phyloP scores from a whole-genome alignment of 2,113 vertebrate genomes.

The Stercorarius parasiticus region DNA sequence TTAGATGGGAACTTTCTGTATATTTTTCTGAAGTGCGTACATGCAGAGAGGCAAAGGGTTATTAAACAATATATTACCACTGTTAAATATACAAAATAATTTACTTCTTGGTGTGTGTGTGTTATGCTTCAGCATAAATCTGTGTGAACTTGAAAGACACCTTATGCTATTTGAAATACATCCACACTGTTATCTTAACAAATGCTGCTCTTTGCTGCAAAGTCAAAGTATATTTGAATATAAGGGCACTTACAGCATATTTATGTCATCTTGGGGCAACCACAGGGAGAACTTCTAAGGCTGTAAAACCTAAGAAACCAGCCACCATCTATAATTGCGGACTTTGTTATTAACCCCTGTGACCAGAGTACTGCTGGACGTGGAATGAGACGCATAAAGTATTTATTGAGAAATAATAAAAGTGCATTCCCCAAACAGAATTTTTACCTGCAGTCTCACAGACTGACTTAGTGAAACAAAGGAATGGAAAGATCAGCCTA shows the following conservation, averaged over 20 bases:
- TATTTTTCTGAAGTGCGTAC: not conserved
- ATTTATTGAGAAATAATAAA: conserved; percentile 36
- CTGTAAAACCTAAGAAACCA: not conserved
- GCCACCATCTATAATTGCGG: not conserved
- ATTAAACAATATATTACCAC: not conserved
- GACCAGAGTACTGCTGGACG: not conserved
- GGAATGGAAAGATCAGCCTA: not conserved
- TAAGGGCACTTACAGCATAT: not conserved
- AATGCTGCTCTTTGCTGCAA: not conserved
- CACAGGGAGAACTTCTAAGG: not conserved
- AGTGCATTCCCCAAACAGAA: not conserved
- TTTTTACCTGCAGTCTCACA: not conserved
- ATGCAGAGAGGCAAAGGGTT: not conserved
- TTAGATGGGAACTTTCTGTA: not conserved
- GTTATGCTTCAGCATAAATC: not conserved
- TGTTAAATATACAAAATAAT: not conserved
- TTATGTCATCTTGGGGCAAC: not conserved
- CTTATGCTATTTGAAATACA: not conserved
- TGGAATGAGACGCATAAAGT: not conserved
- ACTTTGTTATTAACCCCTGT: conserved; percentile 23
- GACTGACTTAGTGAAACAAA: not conserved
- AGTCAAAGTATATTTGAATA: not conserved
- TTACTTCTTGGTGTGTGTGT: not conserved
- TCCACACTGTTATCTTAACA: not conserved
- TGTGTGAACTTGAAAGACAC: not conserved